Conservation (phyloP, 2,113 vertebrate genomes). For the Podarcis cretensis region DNA sequence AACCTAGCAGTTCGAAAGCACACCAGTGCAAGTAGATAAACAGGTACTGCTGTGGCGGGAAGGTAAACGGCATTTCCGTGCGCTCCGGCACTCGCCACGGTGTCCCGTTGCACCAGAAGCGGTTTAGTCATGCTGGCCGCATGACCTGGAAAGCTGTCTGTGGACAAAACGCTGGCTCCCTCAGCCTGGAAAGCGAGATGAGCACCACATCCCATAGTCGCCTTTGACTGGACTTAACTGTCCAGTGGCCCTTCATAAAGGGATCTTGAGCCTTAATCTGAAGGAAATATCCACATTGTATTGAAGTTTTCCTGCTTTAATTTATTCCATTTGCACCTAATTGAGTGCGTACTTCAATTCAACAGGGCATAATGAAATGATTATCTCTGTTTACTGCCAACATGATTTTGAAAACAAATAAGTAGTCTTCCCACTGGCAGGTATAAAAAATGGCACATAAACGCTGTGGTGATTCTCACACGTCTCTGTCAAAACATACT, state of each 20-base stretch:
- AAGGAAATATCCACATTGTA: not conserved
- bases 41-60: too few species aligned
- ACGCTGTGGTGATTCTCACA: not conserved
- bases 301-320: not conserved
- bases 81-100: too few species aligned
- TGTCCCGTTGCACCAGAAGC: too few species aligned
- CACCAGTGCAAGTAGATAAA: too few species aligned
- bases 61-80: too few species aligned
- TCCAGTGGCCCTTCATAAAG: not conserved
- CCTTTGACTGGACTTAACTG: too few species aligned
- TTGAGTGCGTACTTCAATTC: constrained; percentile 13
- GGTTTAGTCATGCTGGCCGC: too few species aligned
- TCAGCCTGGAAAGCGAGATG: too few species aligned
- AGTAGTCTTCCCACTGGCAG: constrained; percentile 17
- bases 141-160: too few species aligned
- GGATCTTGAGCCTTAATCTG: not conserved
- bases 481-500: constrained; percentile 23
- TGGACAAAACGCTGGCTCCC: too few species aligned
- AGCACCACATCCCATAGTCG: too few species aligned
- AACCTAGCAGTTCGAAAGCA: too few species aligned
- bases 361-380: constrained; percentile 12
- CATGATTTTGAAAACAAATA: constrained; percentile 38
- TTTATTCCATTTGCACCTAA: constrained; percentile 1
- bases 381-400: constrained; percentile 27
- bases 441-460: constrained; percentile 42